Conservation (phyloP, 2,113 vertebrate species). For the Trematocara variabile region DNA sequence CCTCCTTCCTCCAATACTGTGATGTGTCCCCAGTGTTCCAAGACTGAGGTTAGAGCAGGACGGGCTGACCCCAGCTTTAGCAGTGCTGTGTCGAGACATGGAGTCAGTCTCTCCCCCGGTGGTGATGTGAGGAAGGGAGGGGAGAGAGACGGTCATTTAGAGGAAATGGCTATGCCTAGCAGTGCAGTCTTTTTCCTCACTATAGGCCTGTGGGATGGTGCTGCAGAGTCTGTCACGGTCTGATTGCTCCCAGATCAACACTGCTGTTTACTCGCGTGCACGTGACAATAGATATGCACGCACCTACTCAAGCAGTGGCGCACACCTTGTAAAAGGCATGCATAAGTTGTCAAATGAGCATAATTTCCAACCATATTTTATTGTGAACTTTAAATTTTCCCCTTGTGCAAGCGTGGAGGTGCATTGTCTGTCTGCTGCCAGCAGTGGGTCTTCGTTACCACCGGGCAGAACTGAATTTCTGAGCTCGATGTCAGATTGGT, state of each 20-base stretch:
- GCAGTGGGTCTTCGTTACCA: conserved; percentile 31
- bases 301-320: background rate
- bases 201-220: conserved; percentile 48
- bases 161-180: conserved; percentile 49
- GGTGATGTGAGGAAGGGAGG: background rate
- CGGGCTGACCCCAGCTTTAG: conserved; percentile 23
- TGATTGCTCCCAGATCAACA: conserved; percentile 49
- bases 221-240: conserved; percentile 61
- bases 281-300: background rate
- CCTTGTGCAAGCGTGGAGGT: background rate
- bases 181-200: conserved; percentile 30
- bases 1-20: background rate
- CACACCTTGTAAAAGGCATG: background rate
- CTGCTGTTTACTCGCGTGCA: conserved; percentile 4
- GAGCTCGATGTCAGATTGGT: conserved; percentile 11
- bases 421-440: conserved; percentile 4
- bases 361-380: background rate
- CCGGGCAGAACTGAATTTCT: conserved; percentile 18
- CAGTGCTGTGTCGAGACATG: background rate
- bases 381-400: background rate
- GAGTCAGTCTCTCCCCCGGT: conserved; percentile 3
- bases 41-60: conserved; percentile 11
- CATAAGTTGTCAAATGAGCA: background rate
- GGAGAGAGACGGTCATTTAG: conserved; percentile 35
- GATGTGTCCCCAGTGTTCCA: background rate